Percentiles rank a stretch among this genome's conserved stretches.
Conservation (phyloP, 2,888 invertebrate species). For the Sipha maydis region DNA sequence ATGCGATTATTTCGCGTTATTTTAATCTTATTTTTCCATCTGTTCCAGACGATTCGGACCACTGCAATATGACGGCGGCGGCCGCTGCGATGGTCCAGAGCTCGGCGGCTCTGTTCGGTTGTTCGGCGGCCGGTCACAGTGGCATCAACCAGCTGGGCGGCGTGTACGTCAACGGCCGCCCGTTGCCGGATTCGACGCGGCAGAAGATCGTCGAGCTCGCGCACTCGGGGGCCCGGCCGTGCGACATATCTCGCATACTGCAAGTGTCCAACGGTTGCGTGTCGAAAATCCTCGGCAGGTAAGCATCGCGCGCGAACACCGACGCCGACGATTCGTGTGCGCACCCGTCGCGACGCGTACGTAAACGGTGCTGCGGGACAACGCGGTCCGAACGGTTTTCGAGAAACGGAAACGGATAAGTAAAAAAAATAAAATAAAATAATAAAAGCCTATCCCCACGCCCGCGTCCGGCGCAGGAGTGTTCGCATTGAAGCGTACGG, state of each 20-base stretch:
- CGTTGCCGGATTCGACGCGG: conserved; percentile 95
- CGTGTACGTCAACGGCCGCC: conserved; percentile 98
- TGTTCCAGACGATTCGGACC: conserved; percentile 67
- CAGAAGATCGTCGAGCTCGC: conserved; percentile 99
- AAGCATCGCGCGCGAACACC: too few relatives aligned
- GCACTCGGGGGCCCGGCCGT: conserved; percentile 96
- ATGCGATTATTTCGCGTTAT: neutral
- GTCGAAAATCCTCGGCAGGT: conserved; percentile 98
- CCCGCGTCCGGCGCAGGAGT: too few relatives aligned
- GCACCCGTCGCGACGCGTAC: too few relatives aligned
- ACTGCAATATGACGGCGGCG: conserved; percentile 67
- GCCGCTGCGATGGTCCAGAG: conserved; percentile 74
- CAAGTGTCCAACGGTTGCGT: conserved; percentile 99
- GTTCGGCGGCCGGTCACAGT: conserved; percentile 93
- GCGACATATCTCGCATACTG: conserved; percentile 97
- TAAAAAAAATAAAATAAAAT: too few relatives aligned
- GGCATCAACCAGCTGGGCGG: conserved; percentile 99
- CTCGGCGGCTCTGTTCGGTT: conserved; percentile 78
- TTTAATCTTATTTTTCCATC: neutral
- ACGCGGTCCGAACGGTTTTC: too few relatives aligned
- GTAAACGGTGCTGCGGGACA: too few relatives aligned
- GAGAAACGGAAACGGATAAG: too few relatives aligned
- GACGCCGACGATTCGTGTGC: too few relatives aligned
- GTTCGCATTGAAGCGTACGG: too few relatives aligned
- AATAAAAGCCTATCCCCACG: too few relatives aligned